Evolutionary conservation across 2,888 invertebrate genomes (phyloP), one percentile per base, ranked within the genome.

Genomic region (Scrobipalpa costella): DNA sequence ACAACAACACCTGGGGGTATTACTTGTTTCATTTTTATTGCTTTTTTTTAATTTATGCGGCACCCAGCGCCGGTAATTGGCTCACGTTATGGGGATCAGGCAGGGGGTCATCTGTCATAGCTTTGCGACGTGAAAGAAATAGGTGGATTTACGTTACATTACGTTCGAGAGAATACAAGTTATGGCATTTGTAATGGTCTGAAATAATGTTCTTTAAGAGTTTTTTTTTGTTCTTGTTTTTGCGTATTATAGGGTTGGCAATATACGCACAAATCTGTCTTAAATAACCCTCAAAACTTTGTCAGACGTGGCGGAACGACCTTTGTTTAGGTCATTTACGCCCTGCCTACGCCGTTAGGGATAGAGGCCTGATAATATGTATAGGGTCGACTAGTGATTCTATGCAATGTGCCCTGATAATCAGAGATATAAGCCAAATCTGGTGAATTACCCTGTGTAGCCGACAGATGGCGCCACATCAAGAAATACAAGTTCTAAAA

Each of bases 11-110:
- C 27, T 33, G 55, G 27, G 15, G 33, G 13, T 5, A 34, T 27
- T 55, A 55, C 55, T 55, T 55, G 55, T 55, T 55, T 55, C 55
- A 15, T 55, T 55, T 19, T 55, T 55, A 55, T 55, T 34, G 55
- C 15, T 15, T 34, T 55, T 55, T 55, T 34, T 34, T 55, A 55
- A 55, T 55, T 55, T 55, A 55, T 55, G 33, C 55, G n/a, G 5
- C 55, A 55, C 34, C 34, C 55, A 21, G 15, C 55, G 55, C 17
- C 15, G 13, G 55, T 55, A 55, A 55, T 55, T 55, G 55, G 55
- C 34, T 33, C 17, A 55, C n/a, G 34, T 55, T 55, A 55, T 34
- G 34, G 7, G 3, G 13, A 34, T 27, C 5, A 21, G 9, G 19
- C 21, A 19, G 19, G 50, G 50, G 19, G 34, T 34, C 34, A 34